A percentile compares a stretch with the other conserved stretches of the same genome.
Evolutionary conservation across 2,797 vertebrate genomes (phyloP).

Genomic region (Tragelaphus oryx): DNA sequence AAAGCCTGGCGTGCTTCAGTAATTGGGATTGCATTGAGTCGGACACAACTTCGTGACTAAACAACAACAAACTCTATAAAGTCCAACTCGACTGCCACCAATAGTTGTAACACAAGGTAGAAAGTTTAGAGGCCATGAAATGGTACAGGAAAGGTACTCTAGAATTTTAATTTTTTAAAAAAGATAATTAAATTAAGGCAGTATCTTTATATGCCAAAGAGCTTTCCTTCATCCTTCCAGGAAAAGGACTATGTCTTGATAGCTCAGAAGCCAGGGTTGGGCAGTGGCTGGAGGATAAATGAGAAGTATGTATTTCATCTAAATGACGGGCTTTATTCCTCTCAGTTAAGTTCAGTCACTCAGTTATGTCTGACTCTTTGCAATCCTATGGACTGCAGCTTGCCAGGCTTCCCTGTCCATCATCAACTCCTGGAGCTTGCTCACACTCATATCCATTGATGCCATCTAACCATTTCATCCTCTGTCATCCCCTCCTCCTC

Average conservation of each 20-base stretch:
- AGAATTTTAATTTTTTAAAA: neutral
- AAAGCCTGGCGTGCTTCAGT: neutral
- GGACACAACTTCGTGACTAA: neutral
- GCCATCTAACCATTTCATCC: neutral
- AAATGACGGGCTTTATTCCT: neutral
- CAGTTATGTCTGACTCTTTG: neutral
- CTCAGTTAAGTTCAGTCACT: neutral
- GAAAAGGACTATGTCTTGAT: neutral
- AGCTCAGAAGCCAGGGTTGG: neutral
- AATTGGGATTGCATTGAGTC: neutral
- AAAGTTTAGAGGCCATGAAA: neutral
- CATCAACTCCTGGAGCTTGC: neutral
- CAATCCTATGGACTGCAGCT: neutral
- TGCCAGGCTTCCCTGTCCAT: neutral
- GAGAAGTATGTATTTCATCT: neutral
- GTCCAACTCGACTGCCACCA: neutral
- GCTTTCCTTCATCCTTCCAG: neutral
- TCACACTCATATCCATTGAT: neutral
- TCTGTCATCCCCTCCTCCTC: neutral
- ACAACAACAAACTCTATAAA: neutral
- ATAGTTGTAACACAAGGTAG: neutral
- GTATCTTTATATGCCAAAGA: neutral
- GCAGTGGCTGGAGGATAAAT: neutral
- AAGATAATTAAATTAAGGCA: neutral
- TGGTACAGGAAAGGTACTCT: neutral